Base-by-base conservation (phyloP, 2,113 vertebrate species). In the Semnornis frantzii region DNA sequence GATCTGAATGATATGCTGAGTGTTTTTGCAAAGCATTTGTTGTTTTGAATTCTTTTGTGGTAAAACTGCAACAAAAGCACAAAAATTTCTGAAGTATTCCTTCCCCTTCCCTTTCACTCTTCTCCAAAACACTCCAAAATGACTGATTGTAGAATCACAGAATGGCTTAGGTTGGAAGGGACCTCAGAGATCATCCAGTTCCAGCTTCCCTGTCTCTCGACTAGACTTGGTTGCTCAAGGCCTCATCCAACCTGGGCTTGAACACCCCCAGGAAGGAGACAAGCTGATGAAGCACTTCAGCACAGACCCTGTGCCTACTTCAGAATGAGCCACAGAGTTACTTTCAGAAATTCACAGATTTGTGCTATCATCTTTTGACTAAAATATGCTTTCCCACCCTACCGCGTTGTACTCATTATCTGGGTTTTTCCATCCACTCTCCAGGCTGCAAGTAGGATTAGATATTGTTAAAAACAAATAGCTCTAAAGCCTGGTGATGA, bases 341-440 rank as follows among this genome's bases (percentile, higher is more conserved):
- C 42, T 82, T 20, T 70, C 57, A 85, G 48, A 44, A 10, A 94
- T 80, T 81, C n/a, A 48, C 39, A 79, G 57, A 19, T 86, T 87
- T 94, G 39, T 33, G 46, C 58, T 73, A 50, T 69, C 78, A 69
- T 83, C 30, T n/a, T 81, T 93, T 92, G 50, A 83, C 70, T 86
- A 48, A 66, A 92, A 96, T 73, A 71, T n/a, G 19, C n/a, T 93
- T 97, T 86, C 87, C 48, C 69, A 89, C 82, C 73, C 76, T 89
- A 52, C 62, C 0, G 5, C 68, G 54, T 60, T 82, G 46, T 60
- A 50, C 33, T 85, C 21, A 8, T 31, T 91, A 66, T n/a, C 54
- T 65, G 12, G 4, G 24, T 63, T 39, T 48, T 76, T 70, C 62
- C 12, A 73, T 34, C 25, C 31, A 65, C 15, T 69, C 20, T 89